Evolutionary conservation across 2,888 invertebrate species (phyloP).

Genomic region (Callyntrura guangdongensis): DNA sequence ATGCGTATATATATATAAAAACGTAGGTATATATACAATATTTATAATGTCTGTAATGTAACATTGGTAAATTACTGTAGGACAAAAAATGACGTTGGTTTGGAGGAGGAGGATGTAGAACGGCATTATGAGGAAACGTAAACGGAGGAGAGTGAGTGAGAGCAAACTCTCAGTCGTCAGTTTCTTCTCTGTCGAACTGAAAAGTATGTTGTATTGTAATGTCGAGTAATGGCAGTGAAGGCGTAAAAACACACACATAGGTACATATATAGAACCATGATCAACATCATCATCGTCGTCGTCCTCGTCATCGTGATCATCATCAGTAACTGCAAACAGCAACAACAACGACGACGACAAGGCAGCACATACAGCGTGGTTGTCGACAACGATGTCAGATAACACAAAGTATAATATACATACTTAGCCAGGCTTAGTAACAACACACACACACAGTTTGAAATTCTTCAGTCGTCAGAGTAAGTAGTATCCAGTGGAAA

Average conservation of each 20-base stretch:
- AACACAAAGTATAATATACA: conserved; percentile 27
- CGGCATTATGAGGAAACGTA: conserved; percentile 33
- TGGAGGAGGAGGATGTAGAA: conserved; percentile 22
- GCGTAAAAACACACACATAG: conserved; percentile 57
- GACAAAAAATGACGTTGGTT: conserved; percentile 53
- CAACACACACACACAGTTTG: conserved; percentile 6
- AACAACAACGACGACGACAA: conserved; percentile 51
- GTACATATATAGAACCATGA: conserved; percentile 43
- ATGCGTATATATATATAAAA: background rate
- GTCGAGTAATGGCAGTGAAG: conserved; percentile 34
- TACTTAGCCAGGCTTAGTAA: conserved; percentile 6
- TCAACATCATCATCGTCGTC: conserved; percentile 58
- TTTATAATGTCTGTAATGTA: conserved; percentile 58
- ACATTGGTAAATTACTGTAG: conserved; percentile 69
- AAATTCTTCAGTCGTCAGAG: conserved; percentile 48
- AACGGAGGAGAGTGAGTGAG: conserved; percentile 20
- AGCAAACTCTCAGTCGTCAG: conserved; percentile 26
- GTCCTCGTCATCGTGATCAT: conserved; percentile 35
- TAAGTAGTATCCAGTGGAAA: conserved; percentile 36
- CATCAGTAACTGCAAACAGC: conserved; percentile 66
- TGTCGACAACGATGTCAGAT: conserved; percentile 66
- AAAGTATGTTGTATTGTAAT: conserved; percentile 60
- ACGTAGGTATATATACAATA: conserved; percentile 17
- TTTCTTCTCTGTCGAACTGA: conserved; percentile 67
- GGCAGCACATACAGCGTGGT: conserved; percentile 20